Conservation (phyloP, 2,113 vertebrate genomes). For the Ochotona curzoniae region DNA sequence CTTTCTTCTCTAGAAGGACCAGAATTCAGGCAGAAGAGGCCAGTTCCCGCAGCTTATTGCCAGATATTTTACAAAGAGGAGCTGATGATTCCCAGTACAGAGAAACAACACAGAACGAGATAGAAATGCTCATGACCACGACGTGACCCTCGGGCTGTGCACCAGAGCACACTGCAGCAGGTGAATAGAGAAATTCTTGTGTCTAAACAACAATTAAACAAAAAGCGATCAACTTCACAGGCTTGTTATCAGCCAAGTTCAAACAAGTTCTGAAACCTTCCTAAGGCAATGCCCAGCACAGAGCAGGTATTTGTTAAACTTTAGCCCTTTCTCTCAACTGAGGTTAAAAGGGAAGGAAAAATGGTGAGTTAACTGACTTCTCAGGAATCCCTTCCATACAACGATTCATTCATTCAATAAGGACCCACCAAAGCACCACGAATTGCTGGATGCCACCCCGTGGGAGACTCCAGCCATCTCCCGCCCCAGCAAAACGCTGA, state of each 20-base stretch:
- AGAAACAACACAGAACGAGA: too few relatives aligned
- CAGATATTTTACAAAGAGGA: too few relatives aligned
- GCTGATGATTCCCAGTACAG: too few relatives aligned
- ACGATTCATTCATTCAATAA: constrained; percentile 47
- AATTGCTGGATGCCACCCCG: background rate
- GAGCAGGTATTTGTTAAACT: constrained; percentile 14
- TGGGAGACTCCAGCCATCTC: background rate
- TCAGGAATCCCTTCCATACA: constrained; percentile 43
- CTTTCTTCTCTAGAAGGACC: background rate
- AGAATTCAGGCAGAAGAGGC: too few relatives aligned
- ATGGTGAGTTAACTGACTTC: background rate
- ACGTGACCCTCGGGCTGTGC: too few relatives aligned
- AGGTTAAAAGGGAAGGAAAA: background rate
- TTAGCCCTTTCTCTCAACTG: background rate
- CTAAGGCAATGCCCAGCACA: background rate
- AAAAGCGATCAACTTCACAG: background rate
- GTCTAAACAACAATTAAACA: too few relatives aligned
- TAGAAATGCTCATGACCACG: too few relatives aligned
- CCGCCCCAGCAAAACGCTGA: background rate
- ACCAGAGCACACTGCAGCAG: too few relatives aligned
- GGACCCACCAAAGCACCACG: background rate
- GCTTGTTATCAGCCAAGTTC: background rate
- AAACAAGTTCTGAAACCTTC: constrained; percentile 14
- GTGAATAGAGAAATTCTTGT: too few relatives aligned
- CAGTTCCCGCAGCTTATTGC: too few relatives aligned